Evolutionary conservation across 2,888 invertebrate species (phyloP), one percentile per base, ranked within the genome.

Genomic region (Gymnosoma rotundatum): DNA sequence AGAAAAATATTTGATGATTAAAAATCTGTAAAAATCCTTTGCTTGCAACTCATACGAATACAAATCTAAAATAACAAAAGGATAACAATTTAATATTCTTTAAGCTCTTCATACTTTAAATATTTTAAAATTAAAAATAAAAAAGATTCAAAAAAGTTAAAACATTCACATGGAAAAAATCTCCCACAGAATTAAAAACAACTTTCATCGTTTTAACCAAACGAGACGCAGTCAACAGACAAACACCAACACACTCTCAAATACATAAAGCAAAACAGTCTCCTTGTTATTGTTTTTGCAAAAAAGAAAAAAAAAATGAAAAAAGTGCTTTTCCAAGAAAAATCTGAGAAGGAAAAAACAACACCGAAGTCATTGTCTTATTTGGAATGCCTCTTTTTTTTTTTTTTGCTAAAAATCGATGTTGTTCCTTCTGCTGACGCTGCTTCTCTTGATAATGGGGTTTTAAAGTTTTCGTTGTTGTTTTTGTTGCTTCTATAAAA

Each of bases 341-440:
- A 86, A 86, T 86, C 75, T 83, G 79, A 45, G 56, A 79, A 81
- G 74, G 82, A 82, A 58, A 79, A 79, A 73, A 66, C 84, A 76
- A 32, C 80, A 73, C 83, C 80, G 87, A 89, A 90, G 90, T 90
- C 90, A 90, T 90, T 90, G 90, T 88, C 90, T 90, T 89, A 86
- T 88, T 86, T 89, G 90, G 90, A 90, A 90, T 90, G 81, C 81
- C 90, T 89, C 58, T 45, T 75, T 82, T 64, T 32, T 32, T 50
- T 66, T 16, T 60, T 88, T 86, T 87, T 76, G 21, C 42, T 36
- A 6, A 42, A 61, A 52, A 58, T 72, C n/a, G 56, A 66, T 76
- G 67, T 66, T 76, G 67, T 45, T 74, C 69, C 72, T 80, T 80
- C 72, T 76, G 61, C 83, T 67, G 52, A 76, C 60, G 76, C 58